Conservation (phyloP, 2,888 invertebrate species). For the Glaucopsyche alexis region DNA sequence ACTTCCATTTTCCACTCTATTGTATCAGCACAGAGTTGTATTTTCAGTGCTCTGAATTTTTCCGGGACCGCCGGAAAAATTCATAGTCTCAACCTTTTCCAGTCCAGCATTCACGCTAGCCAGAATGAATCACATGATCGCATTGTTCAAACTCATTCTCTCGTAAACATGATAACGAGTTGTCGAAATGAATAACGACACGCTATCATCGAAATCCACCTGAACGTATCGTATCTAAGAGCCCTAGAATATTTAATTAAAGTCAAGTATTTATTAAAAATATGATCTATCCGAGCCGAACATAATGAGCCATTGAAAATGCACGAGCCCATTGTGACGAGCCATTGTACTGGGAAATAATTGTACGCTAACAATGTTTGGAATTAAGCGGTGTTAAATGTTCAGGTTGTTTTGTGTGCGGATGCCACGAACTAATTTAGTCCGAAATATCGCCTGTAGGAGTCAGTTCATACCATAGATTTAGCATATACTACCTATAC, state of each 20-base stretch:
- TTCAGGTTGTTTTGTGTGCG: too few relatives aligned
- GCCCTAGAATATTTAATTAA: constrained; percentile 15
- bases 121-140: not conserved
- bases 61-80: too few relatives aligned
- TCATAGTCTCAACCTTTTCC: too few relatives aligned
- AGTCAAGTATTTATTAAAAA: constrained; percentile 13
- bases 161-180: not conserved
- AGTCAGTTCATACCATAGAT: too few relatives aligned
- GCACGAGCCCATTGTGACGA: constrained; percentile 19
- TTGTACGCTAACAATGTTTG: constrained; percentile 2
- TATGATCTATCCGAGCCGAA: constrained; percentile 4
- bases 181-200: constrained; percentile 11
- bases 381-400: not conserved
- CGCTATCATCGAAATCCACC: constrained; percentile 4
- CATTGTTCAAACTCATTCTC: not conserved
- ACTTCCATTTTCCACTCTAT: too few relatives aligned
- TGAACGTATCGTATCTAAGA: constrained; percentile 3
- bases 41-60: too few relatives aligned
- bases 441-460: not conserved
- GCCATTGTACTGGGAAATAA: constrained; percentile 10
- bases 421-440: not conserved
- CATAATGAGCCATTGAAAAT: constrained; percentile 20
- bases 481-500: too few relatives aligned
- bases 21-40: too few relatives aligned
- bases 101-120: not conserved